Base-by-base conservation (phyloP, 2,888 invertebrate species). In the Sipha maydis region DNA sequence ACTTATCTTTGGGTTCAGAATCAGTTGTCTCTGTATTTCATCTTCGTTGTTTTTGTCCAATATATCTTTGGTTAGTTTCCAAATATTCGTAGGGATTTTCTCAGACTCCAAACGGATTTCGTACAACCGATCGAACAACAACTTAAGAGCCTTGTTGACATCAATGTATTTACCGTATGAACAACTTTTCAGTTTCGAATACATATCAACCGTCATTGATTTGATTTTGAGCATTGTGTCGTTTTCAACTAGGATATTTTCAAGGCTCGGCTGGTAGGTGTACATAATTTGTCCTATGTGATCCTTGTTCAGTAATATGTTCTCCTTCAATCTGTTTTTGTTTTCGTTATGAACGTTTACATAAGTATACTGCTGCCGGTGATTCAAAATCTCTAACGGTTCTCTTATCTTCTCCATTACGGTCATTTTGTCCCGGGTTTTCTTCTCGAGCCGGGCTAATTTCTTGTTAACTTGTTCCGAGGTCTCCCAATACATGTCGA, bases 401-500 rank as follows among this genome's bases (percentile, higher is more conserved):
- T 48, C 31, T 25, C 19, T 7, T 1, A 83, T 71, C 48, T 54
- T 25, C 4, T 71, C 31, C 41, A 69, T 25, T 21, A 83, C 17
- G 1, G 21, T 11, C 14, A 31, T 25, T 19, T 21, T 48, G 34
- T 71, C 31, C 25, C 31, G 41, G 3, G 75, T 61, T 38, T 61
- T 75, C 38, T 41, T 76, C 11, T 76, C 38, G 3, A 76, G 75
- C 38, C 7, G 21, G 1, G 21, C 11, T 2, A 84, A 28, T n/a
- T 11, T n/a, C 25, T 54, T n/a, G 11, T n/a, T 1, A 38, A 84
- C 28, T 19, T 83, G 83, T n/a, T 84, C 75, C 21, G 21, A 38
- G 4, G 83, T 76, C 21, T 38, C 11, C 83, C 83, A 84, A 19
- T 84, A 84, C 83, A 84, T 61, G 21, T 76, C 28, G 3, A 76